These are phyloP conservation scores for Acinonyx jubatus DNA, from an alignment of 2,113 vertebrate species.

Conservation along the genomic window DNA sequence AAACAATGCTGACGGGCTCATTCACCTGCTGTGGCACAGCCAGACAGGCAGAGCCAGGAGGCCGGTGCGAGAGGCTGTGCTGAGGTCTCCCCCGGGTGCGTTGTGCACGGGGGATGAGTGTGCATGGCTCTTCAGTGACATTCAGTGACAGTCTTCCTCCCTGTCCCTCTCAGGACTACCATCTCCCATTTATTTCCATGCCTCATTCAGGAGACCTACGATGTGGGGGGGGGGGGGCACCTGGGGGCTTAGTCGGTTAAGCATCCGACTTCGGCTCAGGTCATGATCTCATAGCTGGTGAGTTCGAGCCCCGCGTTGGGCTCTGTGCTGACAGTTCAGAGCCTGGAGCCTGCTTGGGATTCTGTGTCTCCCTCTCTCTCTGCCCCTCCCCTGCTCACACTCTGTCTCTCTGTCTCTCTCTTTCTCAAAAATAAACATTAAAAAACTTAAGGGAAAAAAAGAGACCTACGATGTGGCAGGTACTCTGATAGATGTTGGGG, in stretches of 20 bases:
- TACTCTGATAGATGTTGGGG: background rate
- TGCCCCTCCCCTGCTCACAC: too few relatives aligned
- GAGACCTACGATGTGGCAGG: background rate
- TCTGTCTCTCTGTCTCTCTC: too few relatives aligned
- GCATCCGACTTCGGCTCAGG: too few relatives aligned
- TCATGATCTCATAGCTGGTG: too few relatives aligned
- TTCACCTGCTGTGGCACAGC: background rate
- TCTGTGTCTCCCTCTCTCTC: too few relatives aligned
- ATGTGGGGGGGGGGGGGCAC: background rate
- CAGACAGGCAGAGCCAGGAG: fast-evolving
- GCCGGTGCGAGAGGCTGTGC: fast-evolving
- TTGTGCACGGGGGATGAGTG: background rate
- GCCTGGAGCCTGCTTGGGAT: too few relatives aligned
- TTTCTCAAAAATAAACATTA: too few relatives aligned
- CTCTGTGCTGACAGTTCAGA: too few relatives aligned
- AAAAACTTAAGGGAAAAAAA: background rate
- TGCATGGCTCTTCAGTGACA: fast-evolving
- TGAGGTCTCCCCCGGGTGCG: fast-evolving
- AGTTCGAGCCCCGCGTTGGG: too few relatives aligned
- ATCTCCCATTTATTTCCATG: background rate
- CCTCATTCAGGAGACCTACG: background rate
- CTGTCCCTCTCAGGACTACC: background rate
- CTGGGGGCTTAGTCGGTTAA: too few relatives aligned
- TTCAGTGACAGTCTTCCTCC: background rate
- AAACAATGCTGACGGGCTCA: fast-evolving